Evolutionary conservation across 2,888 invertebrate genomes (phyloP), one percentile per base, ranked within the genome.

Genomic region (Sphaeridia pumilis): DNA sequence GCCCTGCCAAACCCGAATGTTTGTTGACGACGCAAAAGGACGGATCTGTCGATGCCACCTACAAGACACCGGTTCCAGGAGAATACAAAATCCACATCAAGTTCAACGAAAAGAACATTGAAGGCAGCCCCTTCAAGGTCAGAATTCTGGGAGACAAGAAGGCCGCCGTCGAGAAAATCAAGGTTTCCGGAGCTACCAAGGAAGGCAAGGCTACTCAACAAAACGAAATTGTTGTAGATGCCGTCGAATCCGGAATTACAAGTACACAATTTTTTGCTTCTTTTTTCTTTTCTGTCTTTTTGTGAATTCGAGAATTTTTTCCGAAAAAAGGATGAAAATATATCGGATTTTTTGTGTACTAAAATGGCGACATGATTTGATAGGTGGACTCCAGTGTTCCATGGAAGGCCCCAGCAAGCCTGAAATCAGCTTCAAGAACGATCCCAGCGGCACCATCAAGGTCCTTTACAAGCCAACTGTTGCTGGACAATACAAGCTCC

Each of bases 371-470:
- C n/a, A n/a, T 31, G 31, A 14, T 49, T 46, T 34, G n/a, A n/a
- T 47, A 63, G 65, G 55, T 55, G 61, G 60, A 24, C 54, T 65
- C n/a, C 61, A 61, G 54, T 60, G 60, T 43, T 48, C 57, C 24
- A 58, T 65, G 59, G 65, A 65, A 46, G 65, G 65, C 21, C 59
- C 61, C 12, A 58, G 59, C 52, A 65, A 63, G 53, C 58, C 65
- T 14, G 65, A 65, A 46, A 58, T 65, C 35, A 54, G 55, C 34
- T 59, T 61, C 31, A 52, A 58, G 42, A 60, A 60, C 53, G 61
- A 61, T 48, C 58, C 56, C 5, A 61, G 61, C 50, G 65, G 65
- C 34, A 65, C 60, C 22, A 61, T 58, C 34, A 63, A 58, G 38
- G 59, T 65, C 21, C 47, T 48, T 22, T 65, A 65, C 58, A 65